Evolutionary conservation across 2,797 vertebrate genomes (phyloP).

Genomic region (Podarcis lilfordi): DNA sequence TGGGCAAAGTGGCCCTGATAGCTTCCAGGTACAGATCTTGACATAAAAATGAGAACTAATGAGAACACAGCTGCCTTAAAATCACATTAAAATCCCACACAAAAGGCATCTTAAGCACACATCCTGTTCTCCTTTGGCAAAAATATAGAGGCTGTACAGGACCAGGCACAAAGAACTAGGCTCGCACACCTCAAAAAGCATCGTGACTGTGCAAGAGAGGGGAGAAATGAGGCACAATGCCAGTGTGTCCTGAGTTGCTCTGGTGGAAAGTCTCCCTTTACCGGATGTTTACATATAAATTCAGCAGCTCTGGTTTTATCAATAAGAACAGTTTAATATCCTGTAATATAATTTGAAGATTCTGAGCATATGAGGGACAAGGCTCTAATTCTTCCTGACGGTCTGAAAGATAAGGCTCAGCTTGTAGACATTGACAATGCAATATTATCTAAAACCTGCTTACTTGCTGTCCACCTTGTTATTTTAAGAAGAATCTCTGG

Average conservation of each 20-base stretch:
- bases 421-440: background rate
- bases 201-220: background rate
- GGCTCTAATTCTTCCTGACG: conserved; percentile 19
- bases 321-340: conserved; percentile 37
- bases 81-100: background rate
- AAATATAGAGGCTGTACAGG: background rate
- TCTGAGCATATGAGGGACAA: background rate
- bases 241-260: background rate
- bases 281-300: conserved; percentile 41
- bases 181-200: background rate
- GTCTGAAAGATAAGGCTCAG: conserved; percentile 42
- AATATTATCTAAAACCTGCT: background rate
- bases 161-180: background rate
- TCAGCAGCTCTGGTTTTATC: conserved; percentile 28
- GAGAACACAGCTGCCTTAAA: background rate
- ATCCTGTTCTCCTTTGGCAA: background rate
- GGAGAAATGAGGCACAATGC: conserved; percentile 11
- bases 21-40: background rate
- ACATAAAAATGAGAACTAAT: background rate
- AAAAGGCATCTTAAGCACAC: background rate
- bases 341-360: conserved; percentile 32
- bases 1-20: background rate
- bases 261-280: background rate
- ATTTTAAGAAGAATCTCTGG: background rate
- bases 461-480: background rate